A percentile compares a stretch with the other conserved stretches of the same genome.
phyloP scores from a whole-genome alignment of 1,140 invertebrate genomes.

The Calliphora vicina region DNA sequence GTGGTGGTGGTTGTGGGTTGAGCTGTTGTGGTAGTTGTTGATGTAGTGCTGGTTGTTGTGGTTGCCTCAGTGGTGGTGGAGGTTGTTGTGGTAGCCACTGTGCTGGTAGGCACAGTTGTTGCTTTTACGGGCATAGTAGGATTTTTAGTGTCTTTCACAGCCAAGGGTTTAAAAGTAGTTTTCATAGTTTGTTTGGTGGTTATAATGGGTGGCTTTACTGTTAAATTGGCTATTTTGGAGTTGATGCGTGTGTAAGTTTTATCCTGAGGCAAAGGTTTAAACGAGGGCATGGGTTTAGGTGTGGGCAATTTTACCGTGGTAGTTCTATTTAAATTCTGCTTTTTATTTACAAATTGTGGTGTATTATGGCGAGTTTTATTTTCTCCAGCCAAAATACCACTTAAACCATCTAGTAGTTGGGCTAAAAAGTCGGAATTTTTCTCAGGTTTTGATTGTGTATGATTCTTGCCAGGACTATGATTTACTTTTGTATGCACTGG shows the following conservation, averaged over 20 bases:
- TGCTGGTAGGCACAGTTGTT: background rate
- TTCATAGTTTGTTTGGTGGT: background rate
- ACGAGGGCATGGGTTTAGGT: constrained; percentile 49
- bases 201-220: constrained; percentile 47
- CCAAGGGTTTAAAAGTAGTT: constrained; percentile 44
- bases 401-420: background rate
- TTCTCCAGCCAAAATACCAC: constrained; percentile 1
- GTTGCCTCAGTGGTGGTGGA: constrained; percentile 36
- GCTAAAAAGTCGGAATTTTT: background rate
- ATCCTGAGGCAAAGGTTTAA: constrained; percentile 49
- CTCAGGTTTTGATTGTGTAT: background rate
- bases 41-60: constrained; percentile 21
- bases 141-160: constrained; percentile 36
- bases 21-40: background rate
- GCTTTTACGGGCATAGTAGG: constrained; percentile 11
- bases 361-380: background rate
- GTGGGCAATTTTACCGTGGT: background rate
- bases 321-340: background rate
- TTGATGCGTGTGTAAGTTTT: constrained; percentile 56
- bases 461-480: background rate
- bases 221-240: constrained; percentile 57
- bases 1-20: constrained; percentile 22
- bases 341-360: background rate
- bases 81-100: constrained; percentile 34
- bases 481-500: background rate